Base-by-base conservation (phyloP, 1,140 invertebrate genomes). In the Lysiphlebus fabarum region DNA sequence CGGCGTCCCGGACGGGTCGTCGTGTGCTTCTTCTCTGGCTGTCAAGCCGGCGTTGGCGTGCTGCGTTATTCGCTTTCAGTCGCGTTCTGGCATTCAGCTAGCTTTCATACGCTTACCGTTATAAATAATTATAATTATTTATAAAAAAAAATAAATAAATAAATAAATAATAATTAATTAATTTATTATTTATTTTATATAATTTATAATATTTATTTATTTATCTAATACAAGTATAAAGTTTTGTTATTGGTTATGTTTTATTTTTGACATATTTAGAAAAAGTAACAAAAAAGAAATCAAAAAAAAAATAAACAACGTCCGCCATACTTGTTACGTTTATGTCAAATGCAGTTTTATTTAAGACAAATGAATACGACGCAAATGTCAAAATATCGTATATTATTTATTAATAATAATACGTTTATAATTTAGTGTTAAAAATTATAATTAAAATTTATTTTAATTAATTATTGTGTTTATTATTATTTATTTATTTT, bases 21-120 rank as follows among this genome's bases (percentile, higher is more conserved):
- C 17, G 17, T 1, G 17, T 17, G 17, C 17, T 17, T 17, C 17
- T 17, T 17, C 17, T 17, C 17, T 17, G 17, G 53, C 61, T 64
- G 65, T 67, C 65, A 69, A 67, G 60, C 67, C 67, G 65, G 67
- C 63, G 65, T 66, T 60, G 65, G 60, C 65, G 62, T 65, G 58
- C 50, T 62, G 47, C n/a, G 34, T 48, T 47, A 60, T 56, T 17
- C 17, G 17, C 17, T 17, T 45, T 60, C 65, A 69, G 67, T 69
- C 63, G 62, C 55, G 54, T 58, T 61, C 50, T 61, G 63, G 63
- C 62, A 56, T 61, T 55, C 54, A 53, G 38, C 9, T 37, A n/a
- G 34, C 38, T 10, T 51, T 38, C 36, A 38, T 17, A 1, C 17
- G 38, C 10, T 40, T 40, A 9, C 10, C 6, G 47, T 49, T 12